Percentiles rank a stretch among this genome's conserved stretches.
Conservation (phyloP, 2,888 invertebrate species). For the Pheosia gnoma region DNA sequence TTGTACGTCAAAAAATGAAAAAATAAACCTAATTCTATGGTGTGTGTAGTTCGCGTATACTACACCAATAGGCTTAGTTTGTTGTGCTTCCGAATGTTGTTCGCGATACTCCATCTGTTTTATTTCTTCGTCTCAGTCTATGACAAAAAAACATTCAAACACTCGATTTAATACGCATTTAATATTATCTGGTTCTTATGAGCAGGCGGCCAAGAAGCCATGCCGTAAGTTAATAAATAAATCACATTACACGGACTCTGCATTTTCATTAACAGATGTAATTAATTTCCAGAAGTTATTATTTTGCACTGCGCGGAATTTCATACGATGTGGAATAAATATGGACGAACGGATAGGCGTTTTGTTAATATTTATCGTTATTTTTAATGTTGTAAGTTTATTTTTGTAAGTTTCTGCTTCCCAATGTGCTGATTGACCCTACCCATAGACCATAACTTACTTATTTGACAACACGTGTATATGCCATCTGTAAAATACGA, state of each 20-base stretch:
- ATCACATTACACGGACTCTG: conserved; percentile 56
- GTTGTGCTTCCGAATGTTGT: too few species aligned
- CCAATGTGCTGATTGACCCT: too few species aligned
- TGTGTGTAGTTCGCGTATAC: too few species aligned
- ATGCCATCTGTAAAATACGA: too few species aligned
- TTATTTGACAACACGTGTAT: too few species aligned
- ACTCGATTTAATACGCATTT: not conserved
- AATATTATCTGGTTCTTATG: not conserved
- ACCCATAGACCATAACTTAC: too few species aligned
- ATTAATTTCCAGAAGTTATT: conserved; percentile 45
- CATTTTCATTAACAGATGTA: conserved; percentile 54
- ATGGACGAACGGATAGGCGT: conserved; percentile 25
- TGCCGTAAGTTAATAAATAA: conserved; percentile 31
- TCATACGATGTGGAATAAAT: conserved; percentile 26
- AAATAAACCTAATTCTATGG: too few species aligned
- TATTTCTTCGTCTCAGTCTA: too few species aligned
- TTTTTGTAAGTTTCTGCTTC: not conserved
- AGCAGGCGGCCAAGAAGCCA: not conserved
- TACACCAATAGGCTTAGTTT: too few species aligned
- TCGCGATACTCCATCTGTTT: too few species aligned
- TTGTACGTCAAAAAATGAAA: too few species aligned
- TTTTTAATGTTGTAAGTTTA: conserved; percentile 35
- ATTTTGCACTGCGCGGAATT: conserved; percentile 22
- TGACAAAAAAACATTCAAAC: too few species aligned
- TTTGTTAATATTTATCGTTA: conserved; percentile 26